Conservation (phyloP, 2,113 vertebrate species). For the Brachirus orientalis region DNA sequence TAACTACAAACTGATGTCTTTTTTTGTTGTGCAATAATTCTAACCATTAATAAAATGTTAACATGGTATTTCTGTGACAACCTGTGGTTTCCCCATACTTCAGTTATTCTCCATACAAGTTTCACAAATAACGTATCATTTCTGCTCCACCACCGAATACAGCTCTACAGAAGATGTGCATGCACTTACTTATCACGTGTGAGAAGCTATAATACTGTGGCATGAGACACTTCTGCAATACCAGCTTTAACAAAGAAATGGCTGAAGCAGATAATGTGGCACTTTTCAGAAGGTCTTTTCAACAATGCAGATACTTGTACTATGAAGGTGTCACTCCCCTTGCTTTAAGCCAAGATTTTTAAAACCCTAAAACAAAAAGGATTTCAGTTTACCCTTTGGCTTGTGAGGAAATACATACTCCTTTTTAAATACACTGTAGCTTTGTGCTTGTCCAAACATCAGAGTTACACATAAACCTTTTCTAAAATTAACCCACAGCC, state of each 20-base stretch:
- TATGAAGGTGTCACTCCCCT: conserved; percentile 24
- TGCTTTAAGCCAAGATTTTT: conserved; percentile 17
- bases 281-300: conserved; percentile 22
- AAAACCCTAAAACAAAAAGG: background rate
- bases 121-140: conserved; percentile 7
- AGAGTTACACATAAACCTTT: background rate
- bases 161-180: conserved; percentile 10
- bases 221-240: conserved; percentile 23
- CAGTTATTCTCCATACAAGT: background rate
- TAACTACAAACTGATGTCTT: no score
- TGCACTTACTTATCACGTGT: conserved; percentile 37
- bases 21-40: no score
- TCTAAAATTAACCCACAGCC: conserved; percentile 13
- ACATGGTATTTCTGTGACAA: background rate
- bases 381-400: conserved; percentile 2
- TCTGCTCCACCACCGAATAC: conserved; percentile 4
- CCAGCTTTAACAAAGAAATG: conserved; percentile 8
- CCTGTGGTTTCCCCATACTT: background rate
- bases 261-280: conserved; percentile 12
- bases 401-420: conserved; percentile 1
- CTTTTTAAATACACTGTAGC: conserved; percentile 12
- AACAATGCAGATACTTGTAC: background rate
- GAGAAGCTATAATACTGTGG: conserved; percentile 16
- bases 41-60: background rate
- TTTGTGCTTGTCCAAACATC: conserved; percentile 25